Conservation (phyloP, 2,888 invertebrate species). For the Mechanitis messenoides region DNA sequence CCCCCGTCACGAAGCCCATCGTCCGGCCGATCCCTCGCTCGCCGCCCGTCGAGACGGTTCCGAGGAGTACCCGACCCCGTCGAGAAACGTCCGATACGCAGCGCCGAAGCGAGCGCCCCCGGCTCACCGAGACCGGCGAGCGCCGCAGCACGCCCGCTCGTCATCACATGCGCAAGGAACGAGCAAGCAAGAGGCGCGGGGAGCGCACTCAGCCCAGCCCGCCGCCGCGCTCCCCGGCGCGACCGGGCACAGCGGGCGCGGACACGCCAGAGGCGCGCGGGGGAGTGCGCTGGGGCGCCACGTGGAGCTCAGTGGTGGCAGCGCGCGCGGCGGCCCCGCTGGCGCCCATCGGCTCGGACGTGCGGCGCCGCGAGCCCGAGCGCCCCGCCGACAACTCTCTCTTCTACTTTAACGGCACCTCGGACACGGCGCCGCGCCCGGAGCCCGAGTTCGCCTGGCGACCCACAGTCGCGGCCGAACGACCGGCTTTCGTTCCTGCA, state of each 20-base stretch:
- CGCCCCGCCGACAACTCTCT: constrained; percentile 66
- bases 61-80: constrained; percentile 22
- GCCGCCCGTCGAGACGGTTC: constrained; percentile 22
- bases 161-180: constrained; percentile 35
- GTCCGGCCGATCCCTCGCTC: constrained; percentile 16
- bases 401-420: constrained; percentile 67
- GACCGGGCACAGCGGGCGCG: constrained; percentile 43
- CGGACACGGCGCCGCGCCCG: constrained; percentile 33
- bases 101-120: constrained; percentile 23
- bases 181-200: constrained; percentile 30
- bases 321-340: constrained; percentile 41
- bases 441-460: constrained; percentile 71
- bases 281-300: constrained; percentile 52
- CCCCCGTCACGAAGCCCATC: constrained; percentile 18
- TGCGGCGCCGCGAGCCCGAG: constrained; percentile 45
- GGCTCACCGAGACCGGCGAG: constrained; percentile 22
- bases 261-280: constrained; percentile 36
- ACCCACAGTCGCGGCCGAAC: constrained; percentile 38
- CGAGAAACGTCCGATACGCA: constrained; percentile 26
- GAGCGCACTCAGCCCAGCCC: constrained; percentile 29
- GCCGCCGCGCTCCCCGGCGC: constrained; percentile 32
- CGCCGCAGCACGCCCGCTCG: constrained; percentile 22
- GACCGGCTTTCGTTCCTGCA: constrained; percentile 31
- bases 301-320: constrained; percentile 61
- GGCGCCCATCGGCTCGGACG: constrained; percentile 60